Percentiles rank a stretch among this genome's conserved stretches.
phyloP scores from a whole-genome alignment of 2,113 vertebrate species.

The Pycnonotus jocosus region DNA sequence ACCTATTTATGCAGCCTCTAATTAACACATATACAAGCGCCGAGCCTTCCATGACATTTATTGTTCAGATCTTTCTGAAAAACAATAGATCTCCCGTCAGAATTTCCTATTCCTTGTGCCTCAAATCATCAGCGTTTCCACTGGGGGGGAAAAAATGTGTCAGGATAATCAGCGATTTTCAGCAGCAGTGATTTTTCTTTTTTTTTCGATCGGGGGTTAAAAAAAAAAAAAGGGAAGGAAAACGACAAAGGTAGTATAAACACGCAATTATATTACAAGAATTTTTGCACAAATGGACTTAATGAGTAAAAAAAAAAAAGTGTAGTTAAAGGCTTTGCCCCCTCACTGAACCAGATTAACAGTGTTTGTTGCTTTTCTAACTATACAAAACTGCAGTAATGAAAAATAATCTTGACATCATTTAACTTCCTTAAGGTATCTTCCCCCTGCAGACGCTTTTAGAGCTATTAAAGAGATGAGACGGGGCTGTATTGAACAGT shows the following conservation, averaged over 20 bases:
- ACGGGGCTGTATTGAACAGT: not conserved
- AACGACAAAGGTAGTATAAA: conserved; percentile 16
- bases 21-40: not conserved
- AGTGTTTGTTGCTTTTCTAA: conserved; percentile 56
- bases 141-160: not conserved
- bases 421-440: conserved; percentile 53
- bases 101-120: conserved; percentile 18
- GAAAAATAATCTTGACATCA: conserved; percentile 62
- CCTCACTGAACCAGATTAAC: conserved; percentile 63
- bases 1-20: not conserved
- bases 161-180: conserved; percentile 19
- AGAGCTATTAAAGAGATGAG: conserved; percentile 48
- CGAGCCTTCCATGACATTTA: conserved; percentile 15
- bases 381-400: conserved; percentile 35
- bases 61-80: not conserved
- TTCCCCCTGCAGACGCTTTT: conserved; percentile 15
- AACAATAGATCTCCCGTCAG: conserved; percentile 23
- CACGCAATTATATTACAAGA: not conserved
- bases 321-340: conserved; percentile 46
- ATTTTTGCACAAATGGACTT: conserved; percentile 31
- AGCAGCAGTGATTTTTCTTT: not conserved
- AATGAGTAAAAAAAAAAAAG: conserved; percentile 18
- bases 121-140: conserved; percentile 29
- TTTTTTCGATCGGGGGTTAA: not conserved
- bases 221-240: not conserved